phyloP scores from a whole-genome alignment of 2,888 invertebrate genomes.

The Pachymerium ferrugineum region DNA sequence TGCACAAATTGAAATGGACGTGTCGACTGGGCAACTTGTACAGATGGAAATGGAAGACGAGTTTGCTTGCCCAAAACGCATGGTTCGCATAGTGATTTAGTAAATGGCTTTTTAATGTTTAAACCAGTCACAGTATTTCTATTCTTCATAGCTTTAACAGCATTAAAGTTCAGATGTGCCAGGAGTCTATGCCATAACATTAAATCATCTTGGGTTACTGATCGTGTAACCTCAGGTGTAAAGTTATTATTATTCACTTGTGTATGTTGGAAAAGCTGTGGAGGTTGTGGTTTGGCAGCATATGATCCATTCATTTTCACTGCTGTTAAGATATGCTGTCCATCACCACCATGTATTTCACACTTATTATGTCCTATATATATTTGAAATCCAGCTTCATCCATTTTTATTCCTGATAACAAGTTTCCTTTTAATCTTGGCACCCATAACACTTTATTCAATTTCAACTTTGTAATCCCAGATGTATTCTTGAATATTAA shows the following conservation, averaged over 20 bases:
- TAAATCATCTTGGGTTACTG: neutral
- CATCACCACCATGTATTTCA: no score
- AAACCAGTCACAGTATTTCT: neutral
- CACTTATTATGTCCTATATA: no score
- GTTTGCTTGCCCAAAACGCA: neutral
- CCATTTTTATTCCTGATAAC: no score
- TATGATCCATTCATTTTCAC: no score
- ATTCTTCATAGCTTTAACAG: neutral
- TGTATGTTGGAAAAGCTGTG: no score
- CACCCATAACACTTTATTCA: neutral
- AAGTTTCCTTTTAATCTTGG: neutral
- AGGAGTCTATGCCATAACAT: neutral
- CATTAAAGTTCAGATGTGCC: neutral
- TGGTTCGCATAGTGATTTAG: no score
- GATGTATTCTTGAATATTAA: neutral
- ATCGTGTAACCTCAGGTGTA: no score
- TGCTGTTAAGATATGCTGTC: no score
- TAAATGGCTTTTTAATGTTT: neutral
- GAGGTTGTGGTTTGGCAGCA: neutral
- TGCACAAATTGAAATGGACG: neutral
- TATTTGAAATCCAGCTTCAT: no score
- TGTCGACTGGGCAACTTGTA: neutral
- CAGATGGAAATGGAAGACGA: neutral
- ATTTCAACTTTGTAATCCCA: neutral
- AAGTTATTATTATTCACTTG: no score